Percentiles rank a stretch among this genome's conserved stretches.
phyloP scores from a whole-genome alignment of 1,140 invertebrate species.

The Cydia fagiglandana region DNA sequence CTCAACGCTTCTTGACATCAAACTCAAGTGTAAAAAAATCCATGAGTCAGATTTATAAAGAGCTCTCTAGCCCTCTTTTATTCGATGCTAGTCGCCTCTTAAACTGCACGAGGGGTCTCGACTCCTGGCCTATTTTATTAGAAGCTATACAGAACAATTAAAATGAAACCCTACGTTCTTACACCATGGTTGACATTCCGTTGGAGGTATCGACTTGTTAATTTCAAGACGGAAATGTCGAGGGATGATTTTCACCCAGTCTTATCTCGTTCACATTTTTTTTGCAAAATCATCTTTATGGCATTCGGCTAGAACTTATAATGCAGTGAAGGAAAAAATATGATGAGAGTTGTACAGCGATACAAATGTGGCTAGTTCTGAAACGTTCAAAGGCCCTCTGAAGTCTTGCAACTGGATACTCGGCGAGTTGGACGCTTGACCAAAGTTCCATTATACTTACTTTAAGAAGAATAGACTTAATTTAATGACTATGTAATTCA shows the following conservation, averaged over 20 bases:
- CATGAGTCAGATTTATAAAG: conserved; percentile 20
- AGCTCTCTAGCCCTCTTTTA: conserved; percentile 13
- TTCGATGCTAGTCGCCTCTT: conserved; percentile 20
- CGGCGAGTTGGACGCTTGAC: neutral
- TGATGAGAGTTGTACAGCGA: neutral
- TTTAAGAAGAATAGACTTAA: neutral
- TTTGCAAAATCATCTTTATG: neutral
- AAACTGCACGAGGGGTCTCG: neutral
- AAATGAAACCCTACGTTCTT: neutral
- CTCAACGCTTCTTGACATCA: conserved; percentile 13
- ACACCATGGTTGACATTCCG: neutral
- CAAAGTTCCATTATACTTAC: neutral
- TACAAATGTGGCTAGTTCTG: conserved; percentile 1
- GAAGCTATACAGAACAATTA: neutral
- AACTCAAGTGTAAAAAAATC: conserved; percentile 14
- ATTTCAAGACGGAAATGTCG: conserved; percentile 16
- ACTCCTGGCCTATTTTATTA: conserved; percentile 20
- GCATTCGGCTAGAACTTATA: neutral
- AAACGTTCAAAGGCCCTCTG: conserved; percentile 10
- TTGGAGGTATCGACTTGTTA: neutral
- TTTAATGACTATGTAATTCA: neutral
- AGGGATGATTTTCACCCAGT: neutral
- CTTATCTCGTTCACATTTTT: neutral
- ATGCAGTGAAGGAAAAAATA: neutral
- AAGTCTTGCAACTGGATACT: conserved; percentile 2